Base-by-base conservation (phyloP, 2,888 invertebrate species). In the Perizoma flavofasciatum region DNA sequence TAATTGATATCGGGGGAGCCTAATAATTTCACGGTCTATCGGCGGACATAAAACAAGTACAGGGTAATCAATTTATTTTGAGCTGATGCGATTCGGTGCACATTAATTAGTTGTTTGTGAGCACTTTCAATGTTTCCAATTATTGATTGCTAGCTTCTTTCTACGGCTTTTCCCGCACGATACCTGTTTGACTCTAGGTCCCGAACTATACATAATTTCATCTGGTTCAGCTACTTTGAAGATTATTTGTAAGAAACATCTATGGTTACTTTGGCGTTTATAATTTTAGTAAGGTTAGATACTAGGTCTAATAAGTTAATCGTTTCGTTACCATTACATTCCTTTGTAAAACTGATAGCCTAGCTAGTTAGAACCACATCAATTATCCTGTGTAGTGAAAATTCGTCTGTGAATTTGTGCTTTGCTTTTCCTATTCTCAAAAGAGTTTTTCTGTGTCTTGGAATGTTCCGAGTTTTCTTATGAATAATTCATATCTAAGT, bases 401-500 rank as follows among this genome's bases (percentile, higher is more conserved):
- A 22, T 22, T 22, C 3, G 22, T 22, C 22, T 22, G 22, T 22
- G 22, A 22, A 22, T 22, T 22, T 22, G 41, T n/a, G n/a, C n/a
- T 5, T 44, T 44, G 22, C 33, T 46, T 9, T 46, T 33, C 0
- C 32, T 11, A 46, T 33, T 46, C 33, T 6, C 46, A 46, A n/a
- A 33, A 45, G 11, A 11, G 37, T 57, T 51, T 46, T 57, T 51
- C 40, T 57, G 51, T 61, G 37, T 37, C 44, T 47, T 39, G 49
- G 54, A 63, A 56, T 47, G 43, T 47, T 49, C 43, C 46, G 56
- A 50, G 55, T 56, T 59, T 49, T 54, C 63, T 51, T 51, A 59
- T 85, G 79, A 83, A 86, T 86, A 85, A 85, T 85, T 86, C 82
- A 86, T 85, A 82, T 69, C 68, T 65, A 62, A 50, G 63, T 69